Evolutionary conservation across 1,140 invertebrate species (phyloP), one percentile per base, ranked within the genome.

Genomic region (Portunus trituberculatus): DNA sequence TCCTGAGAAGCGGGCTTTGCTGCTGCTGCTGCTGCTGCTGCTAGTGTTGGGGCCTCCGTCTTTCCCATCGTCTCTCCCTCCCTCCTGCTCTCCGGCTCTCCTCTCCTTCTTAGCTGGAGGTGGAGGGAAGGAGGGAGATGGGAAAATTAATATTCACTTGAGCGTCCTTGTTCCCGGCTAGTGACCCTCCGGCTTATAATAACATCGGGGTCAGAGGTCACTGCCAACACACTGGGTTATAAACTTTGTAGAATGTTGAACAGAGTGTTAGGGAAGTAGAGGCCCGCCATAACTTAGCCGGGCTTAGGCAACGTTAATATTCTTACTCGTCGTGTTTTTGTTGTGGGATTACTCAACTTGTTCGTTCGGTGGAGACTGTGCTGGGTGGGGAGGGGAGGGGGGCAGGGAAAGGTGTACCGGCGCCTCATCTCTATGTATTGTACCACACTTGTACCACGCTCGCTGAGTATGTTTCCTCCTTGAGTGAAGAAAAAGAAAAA

Each of bases 91-190:
- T 76, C 59, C 59, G 7, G 7, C 59, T 20, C n/a, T 76, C 6
- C 20, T 76, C n/a, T 12, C n/a, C 67, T 76, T 76, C 12, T 20
- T 76, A 20, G 67, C 2, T 76, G 67, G n/a, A 25, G 67, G 20
- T n/a, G 67, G 20, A 76, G 67, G 67, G 52, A 25, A 20, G 67
- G n/a, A 25, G 67, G 20, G 7, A 14, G 67, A 20, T 20, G 20
- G 67, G 67, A 76, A 76, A n/a, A 76, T 76, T 76, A 76, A 76
- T 76, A 76, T 76, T 76, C 67, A 76, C 67, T 76, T 76, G 67
- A 76, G 67, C 67, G 67, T 76, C 67, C 67, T n/a, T 76, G 67
- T 76, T 76, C 67, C 20, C n/a, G 67, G 67, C 67, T 76, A 76
- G 67, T 76, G 67, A 76, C 67, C 67, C 67, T 76, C 67, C 67